Conservation (phyloP, 1,140 invertebrate genomes). For the Linepithema humile region DNA sequence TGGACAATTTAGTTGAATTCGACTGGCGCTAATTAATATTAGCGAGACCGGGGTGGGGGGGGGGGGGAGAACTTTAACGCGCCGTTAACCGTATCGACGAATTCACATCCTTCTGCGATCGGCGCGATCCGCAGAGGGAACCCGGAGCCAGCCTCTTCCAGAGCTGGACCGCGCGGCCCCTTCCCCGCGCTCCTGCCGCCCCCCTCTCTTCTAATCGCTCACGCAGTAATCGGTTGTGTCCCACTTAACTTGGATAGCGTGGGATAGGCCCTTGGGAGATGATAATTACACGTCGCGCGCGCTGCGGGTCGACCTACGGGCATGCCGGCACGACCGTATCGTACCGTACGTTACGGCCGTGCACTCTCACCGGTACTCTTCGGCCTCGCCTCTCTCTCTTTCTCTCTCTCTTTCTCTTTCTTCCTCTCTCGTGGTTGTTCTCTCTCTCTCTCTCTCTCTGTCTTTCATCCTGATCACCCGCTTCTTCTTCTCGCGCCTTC, state of each 20-base stretch:
- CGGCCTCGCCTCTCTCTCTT: conserved; percentile 60
- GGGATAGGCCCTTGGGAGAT: conserved; percentile 81
- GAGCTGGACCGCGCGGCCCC: not conserved
- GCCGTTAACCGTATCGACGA: not conserved
- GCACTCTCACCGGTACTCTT: conserved; percentile 73
- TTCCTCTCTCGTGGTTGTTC: conserved; percentile 40
- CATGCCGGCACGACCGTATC: conserved; percentile 69
- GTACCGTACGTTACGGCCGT: conserved; percentile 70
- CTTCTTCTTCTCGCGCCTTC: conserved; percentile 26
- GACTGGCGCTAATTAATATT: not conserved
- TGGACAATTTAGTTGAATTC: not conserved
- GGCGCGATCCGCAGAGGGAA: not conserved
- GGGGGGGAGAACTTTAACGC: not conserved
- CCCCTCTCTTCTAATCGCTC: conserved; percentile 70
- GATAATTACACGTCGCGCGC: conserved; percentile 78
- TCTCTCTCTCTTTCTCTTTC: conserved; percentile 46
- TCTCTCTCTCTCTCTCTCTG: conserved; percentile 56
- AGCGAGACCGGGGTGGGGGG: too few relatives aligned
- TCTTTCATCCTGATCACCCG: not conserved
- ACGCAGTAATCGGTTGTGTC: conserved; percentile 75
- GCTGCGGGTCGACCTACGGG: conserved; percentile 68
- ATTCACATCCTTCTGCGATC: not conserved
- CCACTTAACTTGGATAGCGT: conserved; percentile 78
- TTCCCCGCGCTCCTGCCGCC: conserved; percentile 22
- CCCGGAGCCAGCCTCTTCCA: conserved; percentile 28